Evolutionary conservation across 1,140 invertebrate genomes (phyloP), one percentile per base, ranked within the genome.

Genomic region (Calliopsis andreniformis): DNA sequence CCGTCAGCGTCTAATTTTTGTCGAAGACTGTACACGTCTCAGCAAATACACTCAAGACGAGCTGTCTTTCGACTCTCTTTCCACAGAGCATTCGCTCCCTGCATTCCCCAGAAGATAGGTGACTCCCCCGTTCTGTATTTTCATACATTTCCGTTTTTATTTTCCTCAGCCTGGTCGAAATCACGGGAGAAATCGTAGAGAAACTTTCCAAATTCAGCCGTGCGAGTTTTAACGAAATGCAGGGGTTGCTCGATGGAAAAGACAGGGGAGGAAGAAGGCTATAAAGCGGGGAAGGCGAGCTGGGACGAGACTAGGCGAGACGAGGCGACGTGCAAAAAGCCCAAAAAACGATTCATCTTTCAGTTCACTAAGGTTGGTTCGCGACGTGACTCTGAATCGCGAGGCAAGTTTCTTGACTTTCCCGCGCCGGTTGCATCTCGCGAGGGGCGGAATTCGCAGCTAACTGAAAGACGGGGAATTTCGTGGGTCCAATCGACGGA

Each of bases 261-360:
- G 3, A 39, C 16, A 5, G 16, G 8, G 28, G 28, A 10, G 30
- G 1, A 47, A 23, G 16, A 20, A 1, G 5, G 23, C 3, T n/a
- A 14, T 20, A 56, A 32, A 49, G 62, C 43, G 56, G 47, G 59
- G 73, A 45, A 69, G 39, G 45, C n/a, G 59, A 28, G 16, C 35
- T 18, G 45, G 7, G 73, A 32, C 28, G 53, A 43, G 70, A 12
- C 45, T 35, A 66, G 30, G n/a, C 43, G 66, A 51, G 58, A 28
- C 30, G 39, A 32, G 70, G 35, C 35, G 67, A 23, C 78, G 55
- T 45, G 76, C 75, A 83, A 83, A 82, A 83, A 82, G 58, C 25
- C 35, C 58, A 64, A 68, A 78, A 82, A 83, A 69, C 81, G 81
- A 83, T 83, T 83, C 76, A 77, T 83, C 69, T 83, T 78, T 83